phyloP scores from a whole-genome alignment of 2,888 invertebrate species.

The Andrena minutula region DNA sequence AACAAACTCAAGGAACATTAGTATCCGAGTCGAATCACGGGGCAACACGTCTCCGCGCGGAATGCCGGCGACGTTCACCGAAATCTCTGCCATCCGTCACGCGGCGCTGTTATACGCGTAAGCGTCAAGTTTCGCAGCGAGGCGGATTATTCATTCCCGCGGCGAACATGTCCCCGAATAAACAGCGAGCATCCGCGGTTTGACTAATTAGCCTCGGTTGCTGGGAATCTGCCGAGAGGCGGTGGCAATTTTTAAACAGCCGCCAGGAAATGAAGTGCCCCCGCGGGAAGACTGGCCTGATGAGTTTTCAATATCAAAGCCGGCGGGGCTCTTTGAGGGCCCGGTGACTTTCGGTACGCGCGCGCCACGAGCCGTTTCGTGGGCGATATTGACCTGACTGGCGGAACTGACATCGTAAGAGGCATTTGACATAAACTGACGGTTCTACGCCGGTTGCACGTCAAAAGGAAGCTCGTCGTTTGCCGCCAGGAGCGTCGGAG shows the following conservation, averaged over 20 bases:
- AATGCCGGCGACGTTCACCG: slow-evolving; percentile 16
- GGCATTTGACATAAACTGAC: slow-evolving; percentile 44
- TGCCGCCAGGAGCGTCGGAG: slow-evolving; percentile 24
- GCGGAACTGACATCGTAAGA: slow-evolving; percentile 12
- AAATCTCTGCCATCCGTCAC: slow-evolving; percentile 36
- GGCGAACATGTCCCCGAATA: neutral
- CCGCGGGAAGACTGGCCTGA: neutral
- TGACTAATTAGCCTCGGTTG: neutral
- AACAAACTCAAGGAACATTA: slow-evolving; percentile 59
- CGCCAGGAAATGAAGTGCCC: neutral
- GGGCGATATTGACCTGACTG: slow-evolving; percentile 29
- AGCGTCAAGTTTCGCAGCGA: neutral
- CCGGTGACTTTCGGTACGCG: neutral
- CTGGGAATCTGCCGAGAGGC: neutral
- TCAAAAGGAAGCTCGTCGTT: slow-evolving; percentile 53
- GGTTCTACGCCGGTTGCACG: slow-evolving; percentile 34
- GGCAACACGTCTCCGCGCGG: slow-evolving; percentile 39
- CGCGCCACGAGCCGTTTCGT: slow-evolving; percentile 18
- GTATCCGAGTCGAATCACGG: slow-evolving; percentile 44
- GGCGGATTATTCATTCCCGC: slow-evolving; percentile 1
- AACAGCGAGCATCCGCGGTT: neutral
- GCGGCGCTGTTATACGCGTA: neutral
- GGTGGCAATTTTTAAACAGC: neutral
- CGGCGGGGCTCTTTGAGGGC: neutral
- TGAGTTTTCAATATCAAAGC: slow-evolving; percentile 9